phyloP scores from a whole-genome alignment of 2,888 invertebrate species.

The Sarcophaga rosellei region DNA sequence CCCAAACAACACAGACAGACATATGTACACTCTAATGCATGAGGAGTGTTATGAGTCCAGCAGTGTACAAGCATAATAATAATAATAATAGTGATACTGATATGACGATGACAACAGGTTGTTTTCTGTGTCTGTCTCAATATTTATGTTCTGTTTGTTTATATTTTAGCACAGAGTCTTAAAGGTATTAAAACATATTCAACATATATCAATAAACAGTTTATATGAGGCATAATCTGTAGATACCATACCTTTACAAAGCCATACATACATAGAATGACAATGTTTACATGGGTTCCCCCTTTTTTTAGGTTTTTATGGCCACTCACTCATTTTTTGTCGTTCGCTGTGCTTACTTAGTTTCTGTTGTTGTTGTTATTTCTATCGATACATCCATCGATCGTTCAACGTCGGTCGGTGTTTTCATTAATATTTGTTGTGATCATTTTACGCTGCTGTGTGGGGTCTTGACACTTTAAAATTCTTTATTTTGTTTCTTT shows the following conservation, averaged over 20 bases:
- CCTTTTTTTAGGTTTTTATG: too few relatives aligned
- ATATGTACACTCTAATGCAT: conserved; percentile 27
- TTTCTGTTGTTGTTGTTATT: conserved; percentile 41
- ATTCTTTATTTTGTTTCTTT: conserved; percentile 30
- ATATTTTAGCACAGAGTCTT: conserved; percentile 11
- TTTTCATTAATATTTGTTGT: neutral
- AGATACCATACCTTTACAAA: too few relatives aligned
- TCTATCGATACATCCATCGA: conserved; percentile 36
- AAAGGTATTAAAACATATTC: conserved; percentile 12
- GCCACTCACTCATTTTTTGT: neutral
- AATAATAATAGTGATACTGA: neutral
- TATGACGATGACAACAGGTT: conserved; percentile 61
- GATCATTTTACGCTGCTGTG: conserved; percentile 27
- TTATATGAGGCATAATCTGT: too few relatives aligned
- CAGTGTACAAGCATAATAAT: conserved; percentile 3
- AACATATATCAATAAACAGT: neutral
- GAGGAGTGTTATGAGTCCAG: neutral
- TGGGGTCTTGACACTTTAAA: conserved; percentile 29
- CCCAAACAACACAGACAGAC: conserved; percentile 53
- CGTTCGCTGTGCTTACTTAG: conserved; percentile 11
- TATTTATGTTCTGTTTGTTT: conserved; percentile 12
- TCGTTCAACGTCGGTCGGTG: conserved; percentile 10
- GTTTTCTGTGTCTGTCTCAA: conserved; percentile 40
- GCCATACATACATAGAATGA: too few relatives aligned
- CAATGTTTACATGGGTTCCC: too few relatives aligned